Percentiles rank a stretch among this genome's conserved stretches.
These are phyloP conservation scores for Acipenser oxyrinchus DNA, from an alignment of 2,797 vertebrate species.

Conservation along the genomic window DNA sequence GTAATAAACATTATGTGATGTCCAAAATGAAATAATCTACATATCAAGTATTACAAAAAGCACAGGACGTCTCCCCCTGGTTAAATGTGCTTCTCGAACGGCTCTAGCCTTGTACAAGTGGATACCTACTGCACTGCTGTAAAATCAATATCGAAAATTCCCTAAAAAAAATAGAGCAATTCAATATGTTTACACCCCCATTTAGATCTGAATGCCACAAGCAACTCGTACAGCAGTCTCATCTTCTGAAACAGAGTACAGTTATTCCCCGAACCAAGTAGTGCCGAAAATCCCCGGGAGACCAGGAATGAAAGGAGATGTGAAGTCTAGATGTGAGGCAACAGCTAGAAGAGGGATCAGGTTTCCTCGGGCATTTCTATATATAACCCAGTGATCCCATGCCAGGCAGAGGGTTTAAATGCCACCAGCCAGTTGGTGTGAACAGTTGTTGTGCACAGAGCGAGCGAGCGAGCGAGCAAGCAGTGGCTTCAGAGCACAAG, in stretches of 20 bases:
- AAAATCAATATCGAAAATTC: too few species aligned
- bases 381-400: slow-evolving; percentile 98
- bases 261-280: slow-evolving; percentile 23
- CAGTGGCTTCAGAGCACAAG: neutral
- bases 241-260: slow-evolving; percentile 24
- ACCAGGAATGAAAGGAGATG: slow-evolving; percentile 73
- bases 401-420: slow-evolving; percentile 97
- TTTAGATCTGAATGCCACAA: too few species aligned
- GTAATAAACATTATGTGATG: too few species aligned
- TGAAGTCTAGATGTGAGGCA: slow-evolving; percentile 95
- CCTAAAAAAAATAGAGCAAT: too few species aligned
- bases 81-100: too few species aligned
- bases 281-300: slow-evolving; percentile 49
- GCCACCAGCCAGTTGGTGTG: slow-evolving; percentile 93
- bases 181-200: too few species aligned
- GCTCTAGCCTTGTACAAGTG: too few species aligned
- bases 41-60: too few species aligned
- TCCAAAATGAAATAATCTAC: too few species aligned
- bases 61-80: too few species aligned
- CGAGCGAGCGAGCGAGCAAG: slow-evolving; percentile 25
- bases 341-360: slow-evolving; percentile 94
- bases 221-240: neutral
- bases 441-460: slow-evolving; percentile 73
- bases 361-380: slow-evolving; percentile 93
- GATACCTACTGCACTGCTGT: too few species aligned